Base-by-base conservation (phyloP, 2,888 invertebrate genomes). In the Leptogaster cylindrica region DNA sequence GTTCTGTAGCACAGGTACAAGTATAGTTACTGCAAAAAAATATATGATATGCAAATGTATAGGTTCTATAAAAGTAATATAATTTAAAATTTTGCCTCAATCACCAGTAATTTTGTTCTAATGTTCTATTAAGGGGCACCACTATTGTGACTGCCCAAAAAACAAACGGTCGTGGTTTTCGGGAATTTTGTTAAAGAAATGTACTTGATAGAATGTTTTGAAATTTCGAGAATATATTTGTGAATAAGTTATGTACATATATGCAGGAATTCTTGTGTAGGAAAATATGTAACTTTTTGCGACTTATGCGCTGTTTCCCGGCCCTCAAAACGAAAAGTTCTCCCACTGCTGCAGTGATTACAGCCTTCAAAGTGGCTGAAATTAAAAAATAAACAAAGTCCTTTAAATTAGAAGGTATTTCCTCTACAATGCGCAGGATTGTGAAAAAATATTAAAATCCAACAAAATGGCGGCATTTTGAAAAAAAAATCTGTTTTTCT, bases 351-450 rank as follows among this genome's bases (percentile, higher is more conserved):
- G 39, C 39, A 39, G 39, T 39, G 39, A 39, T 39, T 6, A 14
- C 39, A 14, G 10, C 5, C 39, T 39, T 39, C 39, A 39, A 10
- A 39, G 4, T 14, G 6, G 4, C 2, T 18, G 14, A 41, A 41
- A 41, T 14, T 41, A 6, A n/a, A n/a, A n/a, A n/a, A n/a, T n/a
- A n/a, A n/a, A n/a, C n/a, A n/a, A n/a, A n/a, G n/a, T n/a, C n/a
- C 16, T 5, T 41, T 41, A 41, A 41, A 41, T 5, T 41, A 41
- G 41, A 41, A 41, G 41, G 41, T 41, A 41, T 41, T 41, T 7
- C 41, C 41, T 14, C 6, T 41, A 41, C 14, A 3, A 41, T 16
- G 41, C 14, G n/a, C n/a, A n/a, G n/a, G n/a, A n/a, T n/a, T n/a
- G n/a, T n/a, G n/a, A n/a, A n/a, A n/a, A n/a, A n/a, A 41, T 14